Conservation (phyloP, 2,797 vertebrate genomes). For the Squalus acanthias region DNA sequence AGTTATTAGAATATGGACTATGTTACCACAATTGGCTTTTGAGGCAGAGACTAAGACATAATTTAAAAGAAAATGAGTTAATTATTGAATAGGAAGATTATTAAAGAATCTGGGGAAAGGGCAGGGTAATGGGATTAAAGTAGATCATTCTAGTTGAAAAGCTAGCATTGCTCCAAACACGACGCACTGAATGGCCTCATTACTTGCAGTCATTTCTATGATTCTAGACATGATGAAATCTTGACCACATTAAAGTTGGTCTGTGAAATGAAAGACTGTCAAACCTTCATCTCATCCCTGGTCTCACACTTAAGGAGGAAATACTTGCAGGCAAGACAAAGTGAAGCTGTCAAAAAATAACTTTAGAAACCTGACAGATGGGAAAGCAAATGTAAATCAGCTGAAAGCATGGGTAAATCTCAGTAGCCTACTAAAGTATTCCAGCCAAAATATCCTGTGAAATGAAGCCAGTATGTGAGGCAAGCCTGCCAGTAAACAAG, state of each 20-base stretch:
- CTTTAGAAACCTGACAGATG: neutral
- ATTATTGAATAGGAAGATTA: neutral
- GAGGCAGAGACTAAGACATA: neutral
- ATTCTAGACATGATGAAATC: neutral
- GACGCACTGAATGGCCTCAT: neutral
- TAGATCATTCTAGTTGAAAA: neutral
- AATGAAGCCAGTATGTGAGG: neutral
- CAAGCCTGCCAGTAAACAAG: neutral
- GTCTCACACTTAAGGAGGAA: neutral
- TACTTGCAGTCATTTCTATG: neutral
- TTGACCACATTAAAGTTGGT: neutral
- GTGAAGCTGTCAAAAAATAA: slow-evolving; percentile 2
- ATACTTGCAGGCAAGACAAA: neutral
- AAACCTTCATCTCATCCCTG: neutral
- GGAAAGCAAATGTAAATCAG: slow-evolving; percentile 8
- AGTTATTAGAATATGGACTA: too few relatives aligned
- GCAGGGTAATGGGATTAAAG: neutral
- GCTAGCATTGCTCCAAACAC: too few relatives aligned
- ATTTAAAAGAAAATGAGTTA: neutral
- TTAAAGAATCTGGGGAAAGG: neutral
- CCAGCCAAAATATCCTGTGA: neutral
- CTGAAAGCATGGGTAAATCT: neutral
- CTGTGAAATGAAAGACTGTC: neutral
- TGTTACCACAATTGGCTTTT: neutral
- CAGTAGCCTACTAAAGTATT: neutral